Percentiles rank a stretch among this genome's conserved stretches.
Conservation (phyloP, 1,140 invertebrate genomes). For the Drosophila funebris region DNA sequence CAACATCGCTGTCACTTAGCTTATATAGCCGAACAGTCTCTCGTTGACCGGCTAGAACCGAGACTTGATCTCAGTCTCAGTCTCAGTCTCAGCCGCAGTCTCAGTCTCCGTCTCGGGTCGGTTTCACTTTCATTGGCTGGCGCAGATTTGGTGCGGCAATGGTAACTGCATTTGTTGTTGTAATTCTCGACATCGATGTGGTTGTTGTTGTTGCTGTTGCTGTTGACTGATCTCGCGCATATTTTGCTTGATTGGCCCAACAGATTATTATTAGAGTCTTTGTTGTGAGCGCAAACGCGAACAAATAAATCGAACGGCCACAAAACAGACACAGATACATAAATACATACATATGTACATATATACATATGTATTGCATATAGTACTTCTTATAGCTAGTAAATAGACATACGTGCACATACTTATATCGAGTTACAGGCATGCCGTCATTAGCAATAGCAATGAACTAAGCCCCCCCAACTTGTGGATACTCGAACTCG, state of each 20-base stretch:
- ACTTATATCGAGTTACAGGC: slow-evolving; percentile 68
- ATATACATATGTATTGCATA: slow-evolving; percentile 46
- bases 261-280: slow-evolving; percentile 80
- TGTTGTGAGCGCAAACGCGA: slow-evolving; percentile 60
- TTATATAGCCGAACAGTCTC: slow-evolving; percentile 68
- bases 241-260: slow-evolving; percentile 83
- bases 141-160: slow-evolving; percentile 49
- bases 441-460: slow-evolving; percentile 82
- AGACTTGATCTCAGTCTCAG: slow-evolving; percentile 27
- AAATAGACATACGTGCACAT: slow-evolving; percentile 28
- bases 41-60: slow-evolving; percentile 60
- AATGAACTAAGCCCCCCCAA: slow-evolving; percentile 81
- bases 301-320: slow-evolving; percentile 78
- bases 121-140: slow-evolving; percentile 77
- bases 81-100: slow-evolving; percentile 28
- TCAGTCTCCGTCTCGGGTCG: slow-evolving; percentile 40
- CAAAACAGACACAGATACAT: slow-evolving; percentile 32
- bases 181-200: slow-evolving; percentile 24
- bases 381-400: slow-evolving; percentile 29
- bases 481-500: slow-evolving; percentile 33
- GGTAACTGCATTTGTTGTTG: slow-evolving; percentile 36
- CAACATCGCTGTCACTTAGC: slow-evolving; percentile 53
- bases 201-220: slow-evolving; percentile 59
- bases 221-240: slow-evolving; percentile 81
- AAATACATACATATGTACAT: slow-evolving; percentile 9